These are phyloP conservation scores for Ceyx cyanopectus DNA, from an alignment of 2,113 vertebrate genomes.

Conservation along the genomic window DNA sequence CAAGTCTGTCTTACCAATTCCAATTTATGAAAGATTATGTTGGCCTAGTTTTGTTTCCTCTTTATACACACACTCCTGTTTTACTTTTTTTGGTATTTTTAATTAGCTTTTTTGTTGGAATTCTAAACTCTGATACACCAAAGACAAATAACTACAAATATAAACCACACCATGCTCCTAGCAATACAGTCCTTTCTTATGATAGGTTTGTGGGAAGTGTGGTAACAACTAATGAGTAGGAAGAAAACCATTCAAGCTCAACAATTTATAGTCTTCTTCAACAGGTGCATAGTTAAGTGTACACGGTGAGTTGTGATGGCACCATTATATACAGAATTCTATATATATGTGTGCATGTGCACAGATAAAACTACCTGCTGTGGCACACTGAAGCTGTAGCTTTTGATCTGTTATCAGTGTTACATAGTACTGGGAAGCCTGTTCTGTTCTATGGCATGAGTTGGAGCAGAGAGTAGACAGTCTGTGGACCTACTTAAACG, in stretches of 20 bases:
- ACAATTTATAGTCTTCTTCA: neutral
- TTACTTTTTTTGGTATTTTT: neutral
- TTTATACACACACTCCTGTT: neutral
- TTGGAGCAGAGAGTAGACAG: neutral
- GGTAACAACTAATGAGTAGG: neutral
- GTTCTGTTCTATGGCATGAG: neutral
- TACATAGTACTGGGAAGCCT: neutral
- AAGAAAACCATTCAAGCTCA: neutral
- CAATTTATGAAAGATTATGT: neutral
- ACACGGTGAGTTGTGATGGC: neutral
- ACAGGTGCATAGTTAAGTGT: neutral
- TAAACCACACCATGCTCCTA: constrained; percentile 2
- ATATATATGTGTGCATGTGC: accelerated
- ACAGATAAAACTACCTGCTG: neutral
- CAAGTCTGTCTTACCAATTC: neutral
- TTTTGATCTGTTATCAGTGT: neutral
- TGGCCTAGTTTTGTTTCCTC: neutral
- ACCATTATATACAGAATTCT: neutral
- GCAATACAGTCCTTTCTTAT: constrained; percentile 15
- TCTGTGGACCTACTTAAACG: neutral
- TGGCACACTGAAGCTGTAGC: neutral
- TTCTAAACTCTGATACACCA: neutral
- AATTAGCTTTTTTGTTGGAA: neutral
- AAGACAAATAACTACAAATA: constrained; percentile 34
- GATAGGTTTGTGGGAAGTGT: neutral